Evolutionary conservation across 2,797 vertebrate genomes (phyloP).

Genomic region (Lerista edwardsae): DNA sequence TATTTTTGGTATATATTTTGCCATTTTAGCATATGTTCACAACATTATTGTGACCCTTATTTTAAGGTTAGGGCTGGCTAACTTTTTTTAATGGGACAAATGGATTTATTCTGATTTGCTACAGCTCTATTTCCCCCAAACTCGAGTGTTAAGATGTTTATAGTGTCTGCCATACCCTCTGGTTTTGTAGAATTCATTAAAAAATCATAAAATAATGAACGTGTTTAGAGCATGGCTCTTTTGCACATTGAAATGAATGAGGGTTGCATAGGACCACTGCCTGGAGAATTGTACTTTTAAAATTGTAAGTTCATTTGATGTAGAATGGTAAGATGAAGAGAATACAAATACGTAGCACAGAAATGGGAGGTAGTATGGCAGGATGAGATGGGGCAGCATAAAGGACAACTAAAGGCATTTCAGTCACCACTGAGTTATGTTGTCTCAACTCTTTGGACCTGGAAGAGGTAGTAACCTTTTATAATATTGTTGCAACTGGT

Average conservation of each 20-base stretch:
- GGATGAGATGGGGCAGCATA: slow-evolving; percentile 10
- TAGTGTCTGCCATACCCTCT: background rate
- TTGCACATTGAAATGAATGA: background rate
- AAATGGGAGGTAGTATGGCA: slow-evolving; percentile 22
- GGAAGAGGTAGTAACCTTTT: background rate
- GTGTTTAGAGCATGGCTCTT: background rate
- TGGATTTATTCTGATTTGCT: slow-evolving; percentile 30
- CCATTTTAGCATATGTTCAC: background rate
- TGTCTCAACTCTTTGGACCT: background rate
- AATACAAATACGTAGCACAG: slow-evolving; percentile 21
- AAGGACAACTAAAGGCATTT: background rate
- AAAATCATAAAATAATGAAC: background rate
- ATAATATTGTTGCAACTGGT: background rate
- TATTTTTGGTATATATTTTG: background rate
- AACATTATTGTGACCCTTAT: background rate
- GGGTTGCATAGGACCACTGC: background rate
- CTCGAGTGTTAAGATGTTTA: background rate
- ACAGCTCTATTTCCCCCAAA: slow-evolving; percentile 20
- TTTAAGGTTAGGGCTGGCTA: background rate
- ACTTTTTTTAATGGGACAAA: slow-evolving; percentile 31
- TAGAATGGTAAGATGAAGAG: slow-evolving; percentile 4
- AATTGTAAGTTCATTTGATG: background rate
- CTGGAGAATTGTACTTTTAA: background rate
- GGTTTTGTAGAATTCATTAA: background rate
- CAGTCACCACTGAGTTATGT: background rate